Percentiles rank a stretch among this genome's conserved stretches.
Evolutionary conservation across 2,797 vertebrate species (phyloP).

Genomic region (Chaenodraco wilsoni): DNA sequence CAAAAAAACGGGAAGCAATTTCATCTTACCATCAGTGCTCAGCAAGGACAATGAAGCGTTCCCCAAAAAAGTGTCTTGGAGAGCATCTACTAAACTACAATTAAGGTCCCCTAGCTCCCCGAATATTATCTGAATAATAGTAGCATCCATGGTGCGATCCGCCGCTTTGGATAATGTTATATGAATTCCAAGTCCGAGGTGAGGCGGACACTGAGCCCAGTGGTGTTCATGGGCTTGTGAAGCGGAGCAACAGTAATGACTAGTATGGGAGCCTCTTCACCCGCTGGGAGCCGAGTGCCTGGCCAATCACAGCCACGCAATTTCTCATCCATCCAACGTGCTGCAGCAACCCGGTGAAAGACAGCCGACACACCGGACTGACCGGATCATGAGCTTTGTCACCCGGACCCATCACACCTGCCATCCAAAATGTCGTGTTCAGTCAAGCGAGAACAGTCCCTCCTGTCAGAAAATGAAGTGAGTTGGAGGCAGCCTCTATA

Average conservation of each 20-base stretch:
- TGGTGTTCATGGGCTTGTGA: slow-evolving; percentile 53
- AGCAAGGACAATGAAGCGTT: slow-evolving; percentile 84
- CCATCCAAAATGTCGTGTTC: slow-evolving; percentile 23
- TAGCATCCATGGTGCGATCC: slow-evolving; percentile 80
- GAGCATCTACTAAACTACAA: slow-evolving; percentile 89
- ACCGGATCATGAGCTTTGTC: slow-evolving; percentile 20
- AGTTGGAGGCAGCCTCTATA: not conserved
- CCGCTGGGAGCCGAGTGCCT: slow-evolving; percentile 42
- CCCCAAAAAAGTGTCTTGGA: slow-evolving; percentile 87
- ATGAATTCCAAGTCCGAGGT: slow-evolving; percentile 34
- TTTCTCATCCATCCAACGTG: slow-evolving; percentile 29
- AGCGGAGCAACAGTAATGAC: slow-evolving; percentile 51
- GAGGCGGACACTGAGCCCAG: slow-evolving; percentile 41
- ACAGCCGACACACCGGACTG: slow-evolving; percentile 7
- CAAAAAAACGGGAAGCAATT: slow-evolving; percentile 7
- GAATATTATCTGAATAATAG: slow-evolving; percentile 85
- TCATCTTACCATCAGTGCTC: slow-evolving; percentile 88
- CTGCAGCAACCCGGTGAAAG: slow-evolving; percentile 22
- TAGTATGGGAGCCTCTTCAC: slow-evolving; percentile 31
- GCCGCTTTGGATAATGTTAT: slow-evolving; percentile 5
- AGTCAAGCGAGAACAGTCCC: not conserved
- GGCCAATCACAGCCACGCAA: slow-evolving; percentile 59
- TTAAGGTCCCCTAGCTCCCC: slow-evolving; percentile 91
- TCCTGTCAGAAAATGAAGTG: not conserved
- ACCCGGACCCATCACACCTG: slow-evolving; percentile 57